These are phyloP conservation scores for Tetrax tetrax DNA, from an alignment of 2,113 vertebrate species.

Conservation along the genomic window DNA sequence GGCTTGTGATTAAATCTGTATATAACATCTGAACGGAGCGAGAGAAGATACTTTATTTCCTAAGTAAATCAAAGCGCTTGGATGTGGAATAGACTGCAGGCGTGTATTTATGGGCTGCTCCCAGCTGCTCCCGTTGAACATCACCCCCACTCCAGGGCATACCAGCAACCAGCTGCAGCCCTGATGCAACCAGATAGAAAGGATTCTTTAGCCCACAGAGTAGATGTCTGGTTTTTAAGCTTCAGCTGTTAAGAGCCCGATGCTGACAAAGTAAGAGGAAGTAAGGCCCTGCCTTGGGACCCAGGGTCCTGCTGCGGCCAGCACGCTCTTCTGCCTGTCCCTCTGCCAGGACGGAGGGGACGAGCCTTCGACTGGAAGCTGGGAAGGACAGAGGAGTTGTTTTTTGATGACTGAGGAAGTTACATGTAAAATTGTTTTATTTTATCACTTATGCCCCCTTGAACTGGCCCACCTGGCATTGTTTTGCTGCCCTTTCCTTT, in stretches of 20 bases:
- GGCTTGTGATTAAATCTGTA: slow-evolving; percentile 61
- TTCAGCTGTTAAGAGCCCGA: neutral
- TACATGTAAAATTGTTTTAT: neutral
- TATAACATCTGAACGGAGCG: slow-evolving; percentile 43
- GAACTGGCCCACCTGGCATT: neutral
- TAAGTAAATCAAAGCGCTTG: slow-evolving; percentile 29
- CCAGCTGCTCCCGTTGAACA: neutral
- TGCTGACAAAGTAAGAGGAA: neutral
- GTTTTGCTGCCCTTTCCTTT: neutral
- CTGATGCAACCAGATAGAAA: accelerated
- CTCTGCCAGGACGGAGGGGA: neutral
- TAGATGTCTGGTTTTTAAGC: neutral
- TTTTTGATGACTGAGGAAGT: neutral
- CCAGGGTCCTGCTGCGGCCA: accelerated
- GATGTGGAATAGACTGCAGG: neutral
- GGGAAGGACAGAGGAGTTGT: neutral
- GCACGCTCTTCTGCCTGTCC: neutral
- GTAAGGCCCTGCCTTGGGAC: neutral
- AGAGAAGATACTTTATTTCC: slow-evolving; percentile 46
- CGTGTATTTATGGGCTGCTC: neutral
- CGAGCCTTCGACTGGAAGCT: accelerated
- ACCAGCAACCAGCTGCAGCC: neutral
- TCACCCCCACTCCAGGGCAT: neutral
- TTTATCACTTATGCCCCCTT: neutral
- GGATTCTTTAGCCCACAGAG: neutral